phyloP scores from a whole-genome alignment of 2,888 invertebrate species.

The Anaspis maculata region DNA sequence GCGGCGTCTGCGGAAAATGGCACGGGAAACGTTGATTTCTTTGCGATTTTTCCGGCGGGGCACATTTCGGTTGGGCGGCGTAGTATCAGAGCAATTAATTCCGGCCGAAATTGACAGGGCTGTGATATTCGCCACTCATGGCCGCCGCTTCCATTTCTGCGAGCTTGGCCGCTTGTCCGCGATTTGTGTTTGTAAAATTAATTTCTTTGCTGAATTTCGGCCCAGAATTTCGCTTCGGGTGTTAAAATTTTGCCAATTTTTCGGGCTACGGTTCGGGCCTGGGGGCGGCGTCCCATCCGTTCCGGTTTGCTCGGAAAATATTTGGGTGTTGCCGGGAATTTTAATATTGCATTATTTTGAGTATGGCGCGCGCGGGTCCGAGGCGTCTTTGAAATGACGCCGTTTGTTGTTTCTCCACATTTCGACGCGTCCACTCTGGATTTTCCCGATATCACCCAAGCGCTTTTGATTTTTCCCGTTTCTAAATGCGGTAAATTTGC shows the following conservation, averaged over 20 bases:
- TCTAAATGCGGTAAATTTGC: not conserved
- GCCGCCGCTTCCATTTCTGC: slow-evolving; percentile 34
- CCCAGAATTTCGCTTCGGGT: slow-evolving; percentile 15
- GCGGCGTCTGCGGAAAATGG: slow-evolving; percentile 30
- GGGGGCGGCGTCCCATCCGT: not conserved
- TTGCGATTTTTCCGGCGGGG: slow-evolving; percentile 32
- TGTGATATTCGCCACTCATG: slow-evolving; percentile 20
- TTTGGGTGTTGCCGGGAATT: slow-evolving; percentile 40
- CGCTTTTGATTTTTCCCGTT: slow-evolving; percentile 1
- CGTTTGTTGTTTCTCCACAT: slow-evolving; percentile 7
- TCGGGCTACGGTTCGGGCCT: slow-evolving; percentile 10
- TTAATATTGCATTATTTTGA: slow-evolving; percentile 41
- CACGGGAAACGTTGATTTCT: slow-evolving; percentile 42
- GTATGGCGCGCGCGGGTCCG: slow-evolving; percentile 36
- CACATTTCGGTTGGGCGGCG: slow-evolving; percentile 18
- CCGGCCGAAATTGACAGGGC: slow-evolving; percentile 7
- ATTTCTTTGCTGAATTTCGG: slow-evolving; percentile 24
- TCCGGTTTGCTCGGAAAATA: slow-evolving; percentile 30
- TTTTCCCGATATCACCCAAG: not conserved
- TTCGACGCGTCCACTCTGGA: too few species aligned
- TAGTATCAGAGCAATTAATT: slow-evolving; percentile 34
- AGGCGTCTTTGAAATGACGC: slow-evolving; percentile 23
- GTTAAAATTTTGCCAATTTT: slow-evolving; percentile 32
- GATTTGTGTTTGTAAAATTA: slow-evolving; percentile 34
- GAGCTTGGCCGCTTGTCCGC: slow-evolving; percentile 20